phyloP scores from a whole-genome alignment of 2,888 invertebrate genomes.

The Tinea semifulvella region DNA sequence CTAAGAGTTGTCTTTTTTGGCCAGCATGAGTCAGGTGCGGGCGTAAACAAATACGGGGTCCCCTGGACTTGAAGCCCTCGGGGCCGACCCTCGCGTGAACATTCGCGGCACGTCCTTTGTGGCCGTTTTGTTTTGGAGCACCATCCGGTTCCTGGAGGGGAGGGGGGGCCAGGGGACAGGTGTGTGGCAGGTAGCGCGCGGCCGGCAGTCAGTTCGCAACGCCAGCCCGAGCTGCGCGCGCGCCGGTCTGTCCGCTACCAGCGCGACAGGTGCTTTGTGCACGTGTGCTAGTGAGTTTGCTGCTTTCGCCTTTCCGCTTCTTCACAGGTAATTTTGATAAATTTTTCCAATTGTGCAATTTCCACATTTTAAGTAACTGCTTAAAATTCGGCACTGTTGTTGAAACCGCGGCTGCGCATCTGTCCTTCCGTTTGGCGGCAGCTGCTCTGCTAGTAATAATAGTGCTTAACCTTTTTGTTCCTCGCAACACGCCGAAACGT shows the following conservation, averaged over 20 bases:
- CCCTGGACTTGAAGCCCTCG: conserved; percentile 16
- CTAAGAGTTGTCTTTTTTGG: not conserved
- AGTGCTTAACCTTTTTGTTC: conserved; percentile 30
- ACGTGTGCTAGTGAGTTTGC: conserved; percentile 65
- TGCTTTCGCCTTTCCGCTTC: conserved; percentile 35
- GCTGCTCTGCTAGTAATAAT: conserved; percentile 44
- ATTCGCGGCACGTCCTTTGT: conserved; percentile 66
- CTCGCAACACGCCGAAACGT: conserved; percentile 27
- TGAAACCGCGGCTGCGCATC: conserved; percentile 42
- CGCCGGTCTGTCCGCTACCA: conserved; percentile 37
- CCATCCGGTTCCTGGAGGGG: conserved; percentile 64
- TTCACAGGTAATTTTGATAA: conserved; percentile 38
- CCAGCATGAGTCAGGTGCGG: conserved; percentile 49
- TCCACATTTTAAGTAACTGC: too few relatives aligned
- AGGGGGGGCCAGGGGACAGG: conserved; percentile 55
- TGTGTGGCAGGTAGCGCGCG: conserved; percentile 57
- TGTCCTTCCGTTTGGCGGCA: conserved; percentile 53
- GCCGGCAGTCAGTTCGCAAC: conserved; percentile 46
- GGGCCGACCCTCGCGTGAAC: conserved; percentile 45
- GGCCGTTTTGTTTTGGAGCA: conserved; percentile 65
- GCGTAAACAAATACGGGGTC: conserved; percentile 36
- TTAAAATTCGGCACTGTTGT: too few relatives aligned
- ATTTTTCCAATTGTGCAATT: not conserved
- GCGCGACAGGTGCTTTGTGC: conserved; percentile 64
- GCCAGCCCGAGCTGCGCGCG: conserved; percentile 52